phyloP scores from a whole-genome alignment of 2,888 invertebrate species.

The Aphodius sticticus region DNA sequence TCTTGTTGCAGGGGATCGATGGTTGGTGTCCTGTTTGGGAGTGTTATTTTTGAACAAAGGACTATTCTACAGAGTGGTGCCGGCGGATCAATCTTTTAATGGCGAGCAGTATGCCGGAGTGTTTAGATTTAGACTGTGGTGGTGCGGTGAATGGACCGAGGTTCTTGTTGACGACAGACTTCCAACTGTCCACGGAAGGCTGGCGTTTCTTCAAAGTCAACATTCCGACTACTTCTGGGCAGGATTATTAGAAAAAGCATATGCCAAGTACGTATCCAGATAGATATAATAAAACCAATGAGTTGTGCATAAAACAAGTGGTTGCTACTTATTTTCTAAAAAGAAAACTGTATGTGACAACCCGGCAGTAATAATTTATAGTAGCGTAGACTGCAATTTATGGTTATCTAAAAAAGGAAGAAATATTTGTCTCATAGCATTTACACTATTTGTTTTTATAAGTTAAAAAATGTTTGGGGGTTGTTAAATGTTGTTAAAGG shows the following conservation, averaged over 20 bases:
- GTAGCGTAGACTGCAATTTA: too few species aligned
- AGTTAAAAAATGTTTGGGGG: too few species aligned
- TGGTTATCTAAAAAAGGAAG: too few species aligned
- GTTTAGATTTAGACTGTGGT: slow-evolving; percentile 91
- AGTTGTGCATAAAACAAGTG: too few species aligned
- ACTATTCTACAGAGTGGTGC: slow-evolving; percentile 89
- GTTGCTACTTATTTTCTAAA: too few species aligned
- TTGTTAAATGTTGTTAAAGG: too few species aligned
- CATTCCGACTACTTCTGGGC: slow-evolving; percentile 89
- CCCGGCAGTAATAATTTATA: too few species aligned
- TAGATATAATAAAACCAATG: neutral
- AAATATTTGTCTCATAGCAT: too few species aligned
- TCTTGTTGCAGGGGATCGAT: slow-evolving; percentile 76
- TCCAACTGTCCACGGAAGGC: slow-evolving; percentile 85
- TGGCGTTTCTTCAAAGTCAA: slow-evolving; percentile 86
- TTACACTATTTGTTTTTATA: too few species aligned
- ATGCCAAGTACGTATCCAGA: slow-evolving; percentile 77
- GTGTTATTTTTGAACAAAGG: slow-evolving; percentile 86
- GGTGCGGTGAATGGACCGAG: slow-evolving; percentile 94
- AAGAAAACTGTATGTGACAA: too few species aligned
- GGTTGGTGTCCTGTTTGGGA: slow-evolving; percentile 89
- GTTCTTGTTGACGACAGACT: slow-evolving; percentile 88
- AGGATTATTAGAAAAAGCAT: slow-evolving; percentile 89
- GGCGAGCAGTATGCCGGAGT: slow-evolving; percentile 77
- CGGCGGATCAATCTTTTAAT: slow-evolving; percentile 85